Percentiles rank a stretch among this genome's conserved stretches.
Evolutionary conservation across 2,113 vertebrate species (phyloP).

Genomic region (Notechis scutatus): DNA sequence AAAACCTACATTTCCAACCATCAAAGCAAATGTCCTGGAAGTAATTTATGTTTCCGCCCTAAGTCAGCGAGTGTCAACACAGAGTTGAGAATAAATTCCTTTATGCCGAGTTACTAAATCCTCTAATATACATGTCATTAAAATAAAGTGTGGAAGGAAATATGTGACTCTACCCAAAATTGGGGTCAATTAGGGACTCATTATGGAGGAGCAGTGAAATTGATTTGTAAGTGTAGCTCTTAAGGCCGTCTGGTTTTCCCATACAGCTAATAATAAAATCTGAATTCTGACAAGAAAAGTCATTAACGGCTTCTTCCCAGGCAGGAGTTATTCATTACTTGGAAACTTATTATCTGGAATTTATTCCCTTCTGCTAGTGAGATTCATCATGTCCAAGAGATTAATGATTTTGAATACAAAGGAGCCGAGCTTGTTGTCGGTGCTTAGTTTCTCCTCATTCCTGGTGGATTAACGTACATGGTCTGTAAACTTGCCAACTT

Average conservation of each 20-base stretch:
- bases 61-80: constrained; percentile 43
- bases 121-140: constrained; percentile 60
- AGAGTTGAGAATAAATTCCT: constrained; percentile 63
- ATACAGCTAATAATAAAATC: constrained; percentile 73
- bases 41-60: constrained; percentile 56
- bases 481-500: not conserved
- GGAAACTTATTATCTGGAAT: constrained; percentile 68
- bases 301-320: constrained; percentile 66
- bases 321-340: constrained; percentile 68
- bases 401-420: constrained; percentile 63
- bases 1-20: constrained; percentile 37
- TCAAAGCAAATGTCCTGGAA: constrained; percentile 47
- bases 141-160: constrained; percentile 67
- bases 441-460: constrained; percentile 26
- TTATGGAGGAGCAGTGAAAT: constrained; percentile 70
- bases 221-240: constrained; percentile 74
- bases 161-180: constrained; percentile 64
- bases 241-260: constrained; percentile 57
- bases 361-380: constrained; percentile 64
- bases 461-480: not conserved
- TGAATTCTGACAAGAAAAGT: constrained; percentile 71
- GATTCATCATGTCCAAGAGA: constrained; percentile 71
- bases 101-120: constrained; percentile 57
- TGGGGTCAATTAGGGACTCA: constrained; percentile 74
- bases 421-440: constrained; percentile 52